These are phyloP conservation scores for Belgica antarctica DNA, from an alignment of 2,888 invertebrate species.

Conservation along the genomic window DNA sequence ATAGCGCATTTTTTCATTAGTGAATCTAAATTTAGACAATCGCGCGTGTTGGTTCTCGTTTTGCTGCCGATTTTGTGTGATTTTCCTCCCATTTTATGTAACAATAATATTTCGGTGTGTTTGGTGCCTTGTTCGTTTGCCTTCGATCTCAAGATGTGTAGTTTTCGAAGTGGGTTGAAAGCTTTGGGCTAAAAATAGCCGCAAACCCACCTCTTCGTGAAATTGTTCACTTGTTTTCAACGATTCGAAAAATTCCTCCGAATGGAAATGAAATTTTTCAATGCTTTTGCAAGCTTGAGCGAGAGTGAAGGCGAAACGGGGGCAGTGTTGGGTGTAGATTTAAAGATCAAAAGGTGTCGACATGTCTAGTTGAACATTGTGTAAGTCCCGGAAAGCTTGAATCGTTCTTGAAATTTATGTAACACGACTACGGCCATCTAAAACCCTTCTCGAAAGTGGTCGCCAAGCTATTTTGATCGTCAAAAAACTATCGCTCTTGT, in stretches of 20 bases:
- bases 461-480: not conserved
- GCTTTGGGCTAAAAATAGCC: not conserved
- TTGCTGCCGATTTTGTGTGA: not conserved
- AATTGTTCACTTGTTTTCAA: not conserved
- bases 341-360: too few relatives aligned
- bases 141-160: not conserved
- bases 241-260: not conserved
- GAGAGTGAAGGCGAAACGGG: not conserved
- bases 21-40: constrained; percentile 27
- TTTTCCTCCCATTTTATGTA: constrained; percentile 35
- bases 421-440: too few relatives aligned
- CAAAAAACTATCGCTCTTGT: not conserved
- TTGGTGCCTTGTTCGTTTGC: not conserved
- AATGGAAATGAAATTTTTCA: not conserved
- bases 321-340: too few relatives aligned
- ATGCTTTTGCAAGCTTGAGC: not conserved
- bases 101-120: constrained; percentile 42
- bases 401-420: constrained; percentile 2
- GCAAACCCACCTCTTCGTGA: constrained; percentile 3
- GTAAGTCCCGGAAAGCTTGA: too few relatives aligned
- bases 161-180: constrained; percentile 22
- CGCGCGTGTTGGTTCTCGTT: constrained; percentile 33
- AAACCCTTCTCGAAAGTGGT: not conserved
- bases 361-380: too few relatives aligned
- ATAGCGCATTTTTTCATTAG: not conserved